Evolutionary conservation across 2,888 invertebrate genomes (phyloP), one percentile per base, ranked within the genome.

Genomic region (Eristalinus sepulchralis): DNA sequence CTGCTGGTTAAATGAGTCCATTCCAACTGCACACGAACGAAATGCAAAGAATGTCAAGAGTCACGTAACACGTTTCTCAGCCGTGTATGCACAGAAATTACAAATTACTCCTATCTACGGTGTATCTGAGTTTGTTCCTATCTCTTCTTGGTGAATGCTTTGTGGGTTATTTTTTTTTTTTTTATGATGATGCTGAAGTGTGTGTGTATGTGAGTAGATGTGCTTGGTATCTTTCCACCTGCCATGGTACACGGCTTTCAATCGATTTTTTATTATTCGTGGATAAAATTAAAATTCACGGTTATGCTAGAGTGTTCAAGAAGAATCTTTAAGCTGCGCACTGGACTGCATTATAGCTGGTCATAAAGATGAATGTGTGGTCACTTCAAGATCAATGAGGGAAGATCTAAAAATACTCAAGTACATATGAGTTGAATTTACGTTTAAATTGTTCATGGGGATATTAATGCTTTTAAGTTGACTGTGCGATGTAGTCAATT

Each of bases 1-100:
- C 47, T 17, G 17, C n/a, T 17, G 47, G 17, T 17, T 20, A 63
- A 63, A 34, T 63, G 33, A 33, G 33, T 33, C 62, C 33, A 17
- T 33, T 20, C 10, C 20, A 27, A 60, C 13, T n/a, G 9, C 36
- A 39, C 60, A n/a, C n/a, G 33, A 11, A n/a, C 62, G 13, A 53
- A 73, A 75, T 24, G 10, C 75, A 84, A 62, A 31, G 53, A 75
- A 84, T 71, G 71, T 71, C 80, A 79, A 81, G 72, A 77, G 85
- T 82, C 85, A 85, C 77, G 81, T 82, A 81, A 68, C 47, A 63
- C 47, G 67, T 67, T 63, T 72, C 67, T 57, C 76, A 66, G 71
- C 64, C 53, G 60, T 24, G 20, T 59, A 67, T 76, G 71, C 63
- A 81, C 39, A 59, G 27, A 66, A 81, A 63, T 73, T 64, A 70